Evolutionary conservation across 2,888 invertebrate species (phyloP).

Genomic region (Pheosia gnoma): DNA sequence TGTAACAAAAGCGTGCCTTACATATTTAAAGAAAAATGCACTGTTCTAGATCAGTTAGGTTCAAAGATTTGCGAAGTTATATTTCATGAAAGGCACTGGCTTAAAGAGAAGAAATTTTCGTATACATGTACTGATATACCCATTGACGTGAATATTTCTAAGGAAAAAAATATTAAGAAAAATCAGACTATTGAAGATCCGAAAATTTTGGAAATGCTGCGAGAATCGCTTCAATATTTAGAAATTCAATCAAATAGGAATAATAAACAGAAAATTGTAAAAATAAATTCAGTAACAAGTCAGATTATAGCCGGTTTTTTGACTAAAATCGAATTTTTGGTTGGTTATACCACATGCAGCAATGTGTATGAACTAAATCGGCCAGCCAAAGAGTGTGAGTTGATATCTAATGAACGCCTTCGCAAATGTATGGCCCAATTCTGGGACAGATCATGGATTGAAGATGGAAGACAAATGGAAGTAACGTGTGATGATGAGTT

Average conservation of each 20-base stretch:
- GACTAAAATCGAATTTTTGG: constrained; percentile 83
- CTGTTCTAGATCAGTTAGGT: constrained; percentile 49
- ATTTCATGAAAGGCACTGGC: constrained; percentile 53
- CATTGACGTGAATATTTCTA: constrained; percentile 51
- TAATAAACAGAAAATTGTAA: constrained; percentile 63
- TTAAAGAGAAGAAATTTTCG: constrained; percentile 55
- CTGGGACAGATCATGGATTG: constrained; percentile 85
- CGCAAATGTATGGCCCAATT: constrained; percentile 60
- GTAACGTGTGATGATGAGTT: constrained; percentile 53
- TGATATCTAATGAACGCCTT: constrained; percentile 53
- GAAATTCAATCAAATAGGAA: constrained; percentile 63
- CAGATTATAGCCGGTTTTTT: constrained; percentile 82
- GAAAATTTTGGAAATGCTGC: constrained; percentile 55
- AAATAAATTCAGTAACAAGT: constrained; percentile 70
- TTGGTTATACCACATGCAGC: constrained; percentile 82
- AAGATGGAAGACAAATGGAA: constrained; percentile 68
- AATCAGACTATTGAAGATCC: constrained; percentile 46
- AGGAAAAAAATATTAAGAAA: constrained; percentile 25
- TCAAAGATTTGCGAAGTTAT: constrained; percentile 63
- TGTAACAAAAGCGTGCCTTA: constrained; percentile 55
- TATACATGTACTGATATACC: constrained; percentile 59
- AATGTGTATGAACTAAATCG: constrained; percentile 52
- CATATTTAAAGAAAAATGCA: constrained; percentile 53
- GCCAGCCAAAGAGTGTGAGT: constrained; percentile 47
- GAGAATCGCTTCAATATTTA: constrained; percentile 66